Base-by-base conservation (phyloP, 2,113 vertebrate species). In the Fulmarus glacialis region DNA sequence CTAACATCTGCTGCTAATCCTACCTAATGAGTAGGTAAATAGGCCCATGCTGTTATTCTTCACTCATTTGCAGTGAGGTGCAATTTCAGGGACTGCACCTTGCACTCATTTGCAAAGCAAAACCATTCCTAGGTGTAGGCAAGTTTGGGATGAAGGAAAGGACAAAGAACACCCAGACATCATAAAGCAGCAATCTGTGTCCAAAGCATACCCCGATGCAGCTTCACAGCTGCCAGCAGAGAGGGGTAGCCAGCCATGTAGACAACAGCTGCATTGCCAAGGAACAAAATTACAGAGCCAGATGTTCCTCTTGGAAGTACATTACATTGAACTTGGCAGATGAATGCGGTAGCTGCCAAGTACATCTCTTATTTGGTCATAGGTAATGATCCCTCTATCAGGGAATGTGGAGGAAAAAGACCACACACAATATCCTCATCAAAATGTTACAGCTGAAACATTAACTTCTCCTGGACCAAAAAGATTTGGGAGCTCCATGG, bases 241-340 rank as follows among this genome's bases (percentile, higher is more conserved):
- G 87, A 93, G 82, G 64, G 86, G 87, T 79, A 96, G 96, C 96
- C 96, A 94, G 89, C 94, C 95, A 87, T 68, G 14, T 52, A 96
- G 93, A 94, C 83, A 97, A 97, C 96, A 93, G 29, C 64, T 34
- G 83, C 86, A 71, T 66, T 95, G 97, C 96, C 94, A 93, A 86
- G 89, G 95, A 94, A 82, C 59, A 89, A 90, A 94, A 93, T 84
- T 79, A 34, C 40, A 74, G 70, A 97, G 82, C 97, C 98, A 98
- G 98, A 98, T 98, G 98, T 97, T 97, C 67, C 75, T 92, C 94
- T 94, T 87, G 95, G 97, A 94, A 90, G 80, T 91, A 74, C 45
- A 60, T 94, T 95, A 40, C 52, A 45, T 52, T 70, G 87, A 97
- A 97, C 90, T 97, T 98, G 97, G 97, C 89, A 59, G 95, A 93